phyloP scores from a whole-genome alignment of 2,888 invertebrate genomes.

The Theodoxus fluviatilis region DNA sequence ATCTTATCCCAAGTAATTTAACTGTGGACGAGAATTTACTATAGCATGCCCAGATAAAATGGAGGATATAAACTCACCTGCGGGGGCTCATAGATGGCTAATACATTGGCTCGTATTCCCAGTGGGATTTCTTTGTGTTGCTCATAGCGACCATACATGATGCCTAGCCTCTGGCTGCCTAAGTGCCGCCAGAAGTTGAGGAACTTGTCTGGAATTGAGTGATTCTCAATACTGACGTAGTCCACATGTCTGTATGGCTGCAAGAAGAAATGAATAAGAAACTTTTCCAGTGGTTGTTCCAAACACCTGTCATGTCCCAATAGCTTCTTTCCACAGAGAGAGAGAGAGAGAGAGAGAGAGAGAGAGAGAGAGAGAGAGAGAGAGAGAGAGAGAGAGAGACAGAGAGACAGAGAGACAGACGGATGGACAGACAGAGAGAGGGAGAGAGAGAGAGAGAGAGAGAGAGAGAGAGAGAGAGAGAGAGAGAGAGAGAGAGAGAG shows the following conservation, averaged over 20 bases:
- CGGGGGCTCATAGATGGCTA: slow-evolving; percentile 97
- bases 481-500: no score
- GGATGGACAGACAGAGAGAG: no score
- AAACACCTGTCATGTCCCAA: no score
- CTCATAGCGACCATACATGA: slow-evolving; percentile 92
- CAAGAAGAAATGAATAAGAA: slow-evolving; percentile 49
- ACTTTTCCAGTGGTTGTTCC: no score
- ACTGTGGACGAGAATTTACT: background rate
- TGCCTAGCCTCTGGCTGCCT: slow-evolving; percentile 92
- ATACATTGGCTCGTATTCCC: slow-evolving; percentile 85
- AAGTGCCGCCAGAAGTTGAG: slow-evolving; percentile 91
- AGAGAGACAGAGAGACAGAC: no score
- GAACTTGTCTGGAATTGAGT: slow-evolving; percentile 92
- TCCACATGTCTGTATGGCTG: slow-evolving; percentile 93
- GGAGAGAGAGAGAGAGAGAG: no score
- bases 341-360: no score
- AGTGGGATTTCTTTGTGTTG: slow-evolving; percentile 89
- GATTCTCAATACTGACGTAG: slow-evolving; percentile 95
- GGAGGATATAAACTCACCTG: slow-evolving; percentile 71
- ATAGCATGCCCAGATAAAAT: background rate
- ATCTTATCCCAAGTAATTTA: background rate
- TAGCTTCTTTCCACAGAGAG: no score
- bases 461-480: no score
- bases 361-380: no score
- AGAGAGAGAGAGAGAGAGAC: no score